Conservation (phyloP, 1,140 invertebrate species). For the Proctacanthus coquilletti region DNA sequence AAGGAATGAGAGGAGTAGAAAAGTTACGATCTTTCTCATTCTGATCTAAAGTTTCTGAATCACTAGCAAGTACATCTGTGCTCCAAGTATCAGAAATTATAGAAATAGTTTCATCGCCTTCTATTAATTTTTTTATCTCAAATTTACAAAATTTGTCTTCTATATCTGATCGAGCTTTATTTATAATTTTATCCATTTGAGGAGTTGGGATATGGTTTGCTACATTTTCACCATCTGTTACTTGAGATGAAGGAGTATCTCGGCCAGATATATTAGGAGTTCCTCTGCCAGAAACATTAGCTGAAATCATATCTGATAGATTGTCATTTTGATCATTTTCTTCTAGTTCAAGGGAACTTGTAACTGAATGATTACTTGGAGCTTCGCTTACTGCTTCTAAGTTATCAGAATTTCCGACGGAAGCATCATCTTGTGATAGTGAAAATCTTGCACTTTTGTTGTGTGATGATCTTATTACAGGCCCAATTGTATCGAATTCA, state of each 20-base stretch:
- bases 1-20: constrained; percentile 26
- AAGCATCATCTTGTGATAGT: constrained; percentile 74
- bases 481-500: constrained; percentile 16
- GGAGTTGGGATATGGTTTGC: constrained; percentile 31
- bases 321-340: constrained; percentile 83
- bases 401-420: constrained; percentile 80
- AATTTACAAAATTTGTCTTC: constrained; percentile 99
- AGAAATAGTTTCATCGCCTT: constrained; percentile 85
- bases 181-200: constrained; percentile 40
- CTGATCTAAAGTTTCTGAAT: constrained; percentile 75
- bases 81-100: constrained; percentile 96
- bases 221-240: constrained; percentile 60
- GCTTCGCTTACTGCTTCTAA: constrained; percentile 88
- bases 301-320: constrained; percentile 91
- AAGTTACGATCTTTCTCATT: constrained; percentile 37
- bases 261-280: constrained; percentile 64
- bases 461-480: constrained; percentile 9
- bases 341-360: constrained; percentile 77
- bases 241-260: constrained; percentile 88
- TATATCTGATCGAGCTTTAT: constrained; percentile 77
- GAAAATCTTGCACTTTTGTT: constrained; percentile 46
- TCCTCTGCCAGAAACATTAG: constrained; percentile 81
- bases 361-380: constrained; percentile 85
- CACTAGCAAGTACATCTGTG: constrained; percentile 87
- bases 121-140: constrained; percentile 77